Conservation (phyloP, 1,140 invertebrate species). For the Theocolax elegans region DNA sequence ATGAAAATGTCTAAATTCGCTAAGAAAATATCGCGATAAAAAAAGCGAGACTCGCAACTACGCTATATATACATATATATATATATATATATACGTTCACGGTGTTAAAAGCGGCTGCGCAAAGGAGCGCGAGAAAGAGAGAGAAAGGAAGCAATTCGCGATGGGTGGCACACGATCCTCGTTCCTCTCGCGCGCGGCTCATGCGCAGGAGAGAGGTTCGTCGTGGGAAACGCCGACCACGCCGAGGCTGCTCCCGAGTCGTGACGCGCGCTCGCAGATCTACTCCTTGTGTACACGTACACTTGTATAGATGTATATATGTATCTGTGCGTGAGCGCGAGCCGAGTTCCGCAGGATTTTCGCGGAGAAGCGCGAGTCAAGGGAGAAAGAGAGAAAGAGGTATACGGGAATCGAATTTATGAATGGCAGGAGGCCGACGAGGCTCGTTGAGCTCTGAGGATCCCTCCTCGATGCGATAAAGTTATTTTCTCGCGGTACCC, state of each 20-base stretch:
- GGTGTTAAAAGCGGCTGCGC: no score
- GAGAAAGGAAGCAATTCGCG: constrained; percentile 19
- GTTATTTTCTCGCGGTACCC: no score
- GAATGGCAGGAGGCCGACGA: background rate
- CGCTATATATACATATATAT: no score
- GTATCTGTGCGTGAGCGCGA: background rate
- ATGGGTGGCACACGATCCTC: constrained; percentile 36
- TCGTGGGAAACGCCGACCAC: constrained; percentile 24
- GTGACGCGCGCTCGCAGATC: constrained; percentile 15
- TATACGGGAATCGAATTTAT: no score
- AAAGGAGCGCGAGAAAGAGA: background rate
- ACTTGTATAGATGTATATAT: background rate
- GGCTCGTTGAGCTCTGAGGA: background rate
- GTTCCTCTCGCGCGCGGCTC: background rate
- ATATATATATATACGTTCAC: no score
- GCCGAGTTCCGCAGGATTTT: background rate
- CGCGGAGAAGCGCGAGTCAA: background rate
- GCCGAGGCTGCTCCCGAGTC: constrained; percentile 15
- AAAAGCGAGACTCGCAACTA: no score
- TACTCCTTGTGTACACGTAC: background rate
- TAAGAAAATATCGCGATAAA: no score
- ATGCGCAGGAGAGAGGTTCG: constrained; percentile 2
- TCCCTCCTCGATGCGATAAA: background rate
- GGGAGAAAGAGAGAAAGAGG: no score
- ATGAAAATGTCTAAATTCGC: no score